phyloP scores from a whole-genome alignment of 2,888 invertebrate genomes.

The Philonicus albiceps region DNA sequence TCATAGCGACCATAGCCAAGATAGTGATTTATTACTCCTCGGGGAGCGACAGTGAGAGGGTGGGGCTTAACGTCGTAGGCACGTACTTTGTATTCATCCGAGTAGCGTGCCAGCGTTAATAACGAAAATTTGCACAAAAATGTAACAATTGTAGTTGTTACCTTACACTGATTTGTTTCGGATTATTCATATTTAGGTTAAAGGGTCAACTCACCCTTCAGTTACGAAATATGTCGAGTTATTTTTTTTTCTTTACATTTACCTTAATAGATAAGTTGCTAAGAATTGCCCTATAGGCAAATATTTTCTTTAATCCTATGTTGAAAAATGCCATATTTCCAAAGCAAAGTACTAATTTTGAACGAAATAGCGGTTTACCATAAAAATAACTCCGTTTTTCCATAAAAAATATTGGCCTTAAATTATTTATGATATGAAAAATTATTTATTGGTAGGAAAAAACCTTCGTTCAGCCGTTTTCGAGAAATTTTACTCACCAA shows the following conservation, averaged over 20 bases:
- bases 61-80: neutral
- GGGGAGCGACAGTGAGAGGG: neutral
- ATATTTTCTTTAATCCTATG: too few relatives aligned
- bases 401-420: too few relatives aligned
- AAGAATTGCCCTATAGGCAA: too few relatives aligned
- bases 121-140: neutral
- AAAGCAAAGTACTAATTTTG: too few relatives aligned
- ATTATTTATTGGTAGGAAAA: too few relatives aligned
- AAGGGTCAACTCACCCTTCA: neutral
- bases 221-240: neutral
- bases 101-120: neutral
- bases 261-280: too few relatives aligned
- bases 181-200: neutral
- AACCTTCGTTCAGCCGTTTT: too few relatives aligned
- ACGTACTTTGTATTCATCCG: neutral
- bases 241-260: neutral
- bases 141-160: neutral
- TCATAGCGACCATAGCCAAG: neutral
- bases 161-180: neutral
- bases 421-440: too few relatives aligned
- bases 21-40: slow-evolving; percentile 4
- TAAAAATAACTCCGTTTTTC: too few relatives aligned
- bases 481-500: too few relatives aligned
- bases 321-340: too few relatives aligned
- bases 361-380: too few relatives aligned